Base-by-base conservation (phyloP, 2,888 invertebrate genomes). In the Apeira syringaria region DNA sequence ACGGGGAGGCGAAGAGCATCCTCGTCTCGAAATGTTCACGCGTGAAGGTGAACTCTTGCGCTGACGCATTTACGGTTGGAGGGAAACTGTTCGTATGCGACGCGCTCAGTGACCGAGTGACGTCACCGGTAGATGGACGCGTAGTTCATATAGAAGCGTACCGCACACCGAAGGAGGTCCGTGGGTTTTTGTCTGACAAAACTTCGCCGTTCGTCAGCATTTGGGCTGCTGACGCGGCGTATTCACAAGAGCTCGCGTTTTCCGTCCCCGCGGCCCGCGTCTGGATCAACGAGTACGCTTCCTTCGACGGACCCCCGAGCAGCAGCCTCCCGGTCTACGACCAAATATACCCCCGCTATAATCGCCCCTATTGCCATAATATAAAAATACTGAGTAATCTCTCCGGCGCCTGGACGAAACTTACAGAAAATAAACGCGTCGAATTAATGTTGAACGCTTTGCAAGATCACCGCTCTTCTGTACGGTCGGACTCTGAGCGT, bases 261-360 rank as follows among this genome's bases (percentile, higher is more conserved):
- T 34, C 37, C 2, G 5, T 38, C 9, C 20, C 32, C 34, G 30
- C 38, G 3, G 1, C 9, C 5, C 13, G 11, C 22, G 38, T 47
- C 29, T 47, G 47, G 47, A 5, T 47, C 34, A 38, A 47, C 31
- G 34, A 41, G 2, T 42, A 38, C 18, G 42, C 47, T 9, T 0
- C 26, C 26, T 47, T 47, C 31, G 37, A 33, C 30, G 47, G 34
- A n/a, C 42, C 47, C 3, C 38, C 47, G 9, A n/a, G 7, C 1
- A 30, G 37, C 29, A 33, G 37, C 5, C 11, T 41, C 1, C 47
- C 47, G 3, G 5, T 42, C 26, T 47, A 42, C 9, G 7, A 25
- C 5, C 17, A 1, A 6, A 5, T 44, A 7, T 44, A 34, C 18
- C 9, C 36, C 7, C 5, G 0, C 9, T 9, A 6, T 9, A 8